Base-by-base conservation (phyloP, 2,797 vertebrate species). In the Apodemus agrarius region DNA sequence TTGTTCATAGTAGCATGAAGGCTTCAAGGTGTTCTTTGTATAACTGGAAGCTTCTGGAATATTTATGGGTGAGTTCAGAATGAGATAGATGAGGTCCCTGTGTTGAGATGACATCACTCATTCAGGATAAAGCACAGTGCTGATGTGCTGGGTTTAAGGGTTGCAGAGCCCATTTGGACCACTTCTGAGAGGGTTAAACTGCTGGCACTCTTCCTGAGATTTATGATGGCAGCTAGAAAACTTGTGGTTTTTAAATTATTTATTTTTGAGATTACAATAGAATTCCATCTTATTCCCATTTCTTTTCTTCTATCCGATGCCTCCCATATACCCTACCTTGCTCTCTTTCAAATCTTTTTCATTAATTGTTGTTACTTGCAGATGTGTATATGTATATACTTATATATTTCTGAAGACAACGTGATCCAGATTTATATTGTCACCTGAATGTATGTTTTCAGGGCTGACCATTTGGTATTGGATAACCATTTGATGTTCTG, bases 1-100 rank as follows among this genome's bases (percentile, higher is more conserved):
- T 89, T 93, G 43, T 49, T 13, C 10, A 92, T 9, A 72, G 57
- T 91, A 84, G 57, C 24, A 79, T 75, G 82, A 95, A 87, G 90
- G 67, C 21, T 92, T 92, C 75, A 54, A 79, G 65, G 46, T 95
- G 37, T 14, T 69, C n/a, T 93, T 79, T 74, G 40, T 74, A 46
- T 43, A 96, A 67, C 29, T 61, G 90, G 78, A 94, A 92, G 82
- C 61, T 93, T 4, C 69, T 11, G 17, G 49, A 88, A 7, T 80
- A 17, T 1, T 83, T 86, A 72, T n/a, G 24, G n/a, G 37, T 76
- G 21, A 80, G 17, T 29, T 2, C 0, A 74, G 46, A 93, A 37
- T 12, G 49, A 43, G 7, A 7, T 34, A 90, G 67, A 21, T 0
- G 3, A 89, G 14, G 11, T 22, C 24, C 37, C n/a, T 1, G 19